These are phyloP conservation scores for Bhutanitis thaidina DNA, from an alignment of 2,888 invertebrate genomes.

Conservation along the genomic window DNA sequence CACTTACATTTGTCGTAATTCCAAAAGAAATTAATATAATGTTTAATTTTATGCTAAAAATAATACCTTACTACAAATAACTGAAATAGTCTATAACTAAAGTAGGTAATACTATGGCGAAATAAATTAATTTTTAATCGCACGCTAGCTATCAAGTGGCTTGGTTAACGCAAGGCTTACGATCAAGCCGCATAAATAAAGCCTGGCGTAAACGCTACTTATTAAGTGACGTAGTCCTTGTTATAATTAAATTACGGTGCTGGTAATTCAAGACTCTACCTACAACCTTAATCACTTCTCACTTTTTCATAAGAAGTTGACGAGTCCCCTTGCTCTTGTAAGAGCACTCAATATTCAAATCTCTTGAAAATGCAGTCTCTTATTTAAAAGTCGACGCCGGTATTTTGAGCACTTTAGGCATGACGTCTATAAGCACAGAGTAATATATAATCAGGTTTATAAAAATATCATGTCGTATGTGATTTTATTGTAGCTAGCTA, in stretches of 20 bases:
- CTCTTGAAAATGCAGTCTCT: neutral
- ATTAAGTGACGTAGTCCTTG: conserved; percentile 8
- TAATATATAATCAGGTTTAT: too few relatives aligned
- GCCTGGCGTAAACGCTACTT: conserved; percentile 12
- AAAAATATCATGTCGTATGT: too few relatives aligned
- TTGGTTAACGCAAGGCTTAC: conserved; percentile 18
- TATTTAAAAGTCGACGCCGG: too few relatives aligned
- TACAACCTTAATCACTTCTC: neutral
- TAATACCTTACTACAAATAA: neutral
- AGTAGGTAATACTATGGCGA: neutral
- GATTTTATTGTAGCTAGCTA: too few relatives aligned
- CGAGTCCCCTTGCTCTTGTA: neutral
- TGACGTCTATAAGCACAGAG: too few relatives aligned
- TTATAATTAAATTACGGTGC: conserved; percentile 5
- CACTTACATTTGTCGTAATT: too few relatives aligned
- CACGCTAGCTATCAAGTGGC: conserved; percentile 10
- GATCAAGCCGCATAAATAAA: conserved; percentile 10
- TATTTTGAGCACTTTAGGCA: too few relatives aligned
- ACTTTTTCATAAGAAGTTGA: neutral
- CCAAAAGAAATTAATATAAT: too few relatives aligned
- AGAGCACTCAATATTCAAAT: too few relatives aligned
- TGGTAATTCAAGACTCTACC: conserved; percentile 1
- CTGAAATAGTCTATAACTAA: conserved; percentile 6
- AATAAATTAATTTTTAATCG: conserved; percentile 15
- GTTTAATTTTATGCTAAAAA: neutral